Evolutionary conservation across 2,888 invertebrate genomes (phyloP), one percentile per base, ranked within the genome.

Genomic region (Gandaritis pyraliata): DNA sequence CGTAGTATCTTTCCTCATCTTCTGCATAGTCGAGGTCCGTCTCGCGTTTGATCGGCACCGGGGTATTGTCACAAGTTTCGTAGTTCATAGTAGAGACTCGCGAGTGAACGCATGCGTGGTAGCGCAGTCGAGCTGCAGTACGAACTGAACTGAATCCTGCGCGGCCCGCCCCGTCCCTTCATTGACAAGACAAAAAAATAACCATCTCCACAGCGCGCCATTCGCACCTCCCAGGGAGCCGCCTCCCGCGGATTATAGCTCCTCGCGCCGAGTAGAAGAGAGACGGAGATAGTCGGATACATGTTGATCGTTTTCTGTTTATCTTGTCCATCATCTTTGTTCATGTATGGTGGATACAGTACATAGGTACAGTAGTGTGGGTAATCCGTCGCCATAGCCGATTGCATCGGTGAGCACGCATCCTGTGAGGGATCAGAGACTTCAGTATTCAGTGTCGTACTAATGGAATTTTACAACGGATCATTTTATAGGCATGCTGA

Each of bases 131-230:
- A 76, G 77, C 80, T 83, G 82, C 83, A 81, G 75, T 72, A 67
- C 74, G 70, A 75, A 85, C 82, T 82, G 82, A 77, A 85, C 81
- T 82, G 82, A 77, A 75, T 81, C 85, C 83, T 82, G 83, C 76
- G 81, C 75, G 79, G 77, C 74, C 87, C 87, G 88, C 89, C 83
- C 83, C 87, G 87, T 86, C 86, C 88, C 87, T 90, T 90, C 89
- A 87, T 88, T 90, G 90, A 91, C 90, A 88, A 89, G 87, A 88
- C 79, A 90, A 91, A 91, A 90, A 90, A 90, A 88, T 82, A 83
- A 82, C 85, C 89, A 86, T 82, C 83, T 87, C 86, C 85, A 83
- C 75, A 46, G 54, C 62, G 54, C 81, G 81, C 83, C 85, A 81
- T 82, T 62, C 58, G 53, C 81, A 81, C 83, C 85, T 82, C 84